A percentile compares a stretch with the other conserved stretches of the same genome.
These are phyloP conservation scores for Torymus texanus DNA, from an alignment of 2,888 invertebrate genomes.

Conservation along the genomic window DNA sequence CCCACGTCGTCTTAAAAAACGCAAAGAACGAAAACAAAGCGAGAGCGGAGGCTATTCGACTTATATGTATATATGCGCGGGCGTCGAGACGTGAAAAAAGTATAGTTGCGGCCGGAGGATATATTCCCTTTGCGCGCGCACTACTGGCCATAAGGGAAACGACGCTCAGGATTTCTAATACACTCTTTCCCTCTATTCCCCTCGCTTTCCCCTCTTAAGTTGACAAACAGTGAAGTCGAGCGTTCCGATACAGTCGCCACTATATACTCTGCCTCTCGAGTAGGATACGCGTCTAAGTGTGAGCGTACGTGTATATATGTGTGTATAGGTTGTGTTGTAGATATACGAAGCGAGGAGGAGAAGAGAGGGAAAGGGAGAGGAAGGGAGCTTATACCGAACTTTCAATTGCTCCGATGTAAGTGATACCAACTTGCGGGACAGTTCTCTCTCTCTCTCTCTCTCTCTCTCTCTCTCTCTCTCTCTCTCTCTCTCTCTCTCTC, in stretches of 20 bases:
- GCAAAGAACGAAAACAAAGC: constrained; percentile 8
- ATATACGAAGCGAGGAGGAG: too few species aligned
- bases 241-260: neutral
- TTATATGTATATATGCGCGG: constrained; percentile 31
- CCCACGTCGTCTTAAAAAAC: neutral
- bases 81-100: constrained; percentile 26
- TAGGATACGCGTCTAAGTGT: neutral
- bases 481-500: neutral
- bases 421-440: constrained; percentile 38
- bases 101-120: neutral
- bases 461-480: constrained; percentile 3
- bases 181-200: constrained; percentile 13
- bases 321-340: too few species aligned
- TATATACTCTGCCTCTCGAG: too few species aligned
- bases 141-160: constrained; percentile 42
- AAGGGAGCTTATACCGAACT: constrained; percentile 19
- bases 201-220: constrained; percentile 2
- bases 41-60: constrained; percentile 28
- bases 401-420: constrained; percentile 38
- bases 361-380: too few species aligned
- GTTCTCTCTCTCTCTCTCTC: neutral
- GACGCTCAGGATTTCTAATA: constrained; percentile 41
- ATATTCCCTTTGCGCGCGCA: constrained; percentile 5
- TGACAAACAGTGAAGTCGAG: constrained; percentile 27
- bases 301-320: too few species aligned